phyloP scores from a whole-genome alignment of 2,888 invertebrate genomes.

The Cheilosia urbana region DNA sequence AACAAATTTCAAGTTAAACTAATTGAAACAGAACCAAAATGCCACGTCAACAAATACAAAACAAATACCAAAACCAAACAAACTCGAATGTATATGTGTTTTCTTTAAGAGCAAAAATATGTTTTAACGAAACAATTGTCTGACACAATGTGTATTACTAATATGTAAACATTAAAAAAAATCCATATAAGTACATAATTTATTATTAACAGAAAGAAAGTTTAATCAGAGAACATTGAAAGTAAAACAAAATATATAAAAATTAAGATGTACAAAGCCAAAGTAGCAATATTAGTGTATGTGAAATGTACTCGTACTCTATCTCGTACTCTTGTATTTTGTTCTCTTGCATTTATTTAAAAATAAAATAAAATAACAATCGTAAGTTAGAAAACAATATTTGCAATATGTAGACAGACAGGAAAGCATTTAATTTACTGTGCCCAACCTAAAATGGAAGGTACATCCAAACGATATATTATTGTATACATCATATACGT shows the following conservation, averaged over 20 bases:
- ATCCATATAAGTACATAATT: constrained; percentile 18
- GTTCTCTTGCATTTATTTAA: constrained; percentile 71
- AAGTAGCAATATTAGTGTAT: constrained; percentile 75
- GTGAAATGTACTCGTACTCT: constrained; percentile 52
- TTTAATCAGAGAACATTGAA: constrained; percentile 38
- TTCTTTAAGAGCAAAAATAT: constrained; percentile 14
- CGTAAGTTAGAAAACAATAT: constrained; percentile 19
- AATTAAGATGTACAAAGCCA: constrained; percentile 74
- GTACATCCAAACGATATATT: constrained; percentile 49
- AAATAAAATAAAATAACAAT: constrained; percentile 24
- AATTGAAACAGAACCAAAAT: constrained; percentile 68
- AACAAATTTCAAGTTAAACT: constrained; percentile 18
- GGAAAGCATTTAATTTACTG: constrained; percentile 68
- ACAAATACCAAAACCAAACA: constrained; percentile 14
- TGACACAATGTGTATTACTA: constrained; percentile 2
- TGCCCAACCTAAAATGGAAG: constrained; percentile 6
- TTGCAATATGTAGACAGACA: constrained; percentile 32
- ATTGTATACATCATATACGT: constrained; percentile 51
- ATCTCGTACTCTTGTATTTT: constrained; percentile 62
- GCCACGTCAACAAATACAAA: constrained; percentile 31
- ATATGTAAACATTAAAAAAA: constrained; percentile 1
- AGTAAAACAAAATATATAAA: constrained; percentile 10
- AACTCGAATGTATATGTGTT: constrained; percentile 18
- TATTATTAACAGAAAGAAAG: constrained; percentile 18
- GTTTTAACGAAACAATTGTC: constrained; percentile 27